A percentile compares a stretch with the other conserved stretches of the same genome.
Evolutionary conservation across 2,797 vertebrate genomes (phyloP).

Genomic region (Enteromius anoplus): DNA sequence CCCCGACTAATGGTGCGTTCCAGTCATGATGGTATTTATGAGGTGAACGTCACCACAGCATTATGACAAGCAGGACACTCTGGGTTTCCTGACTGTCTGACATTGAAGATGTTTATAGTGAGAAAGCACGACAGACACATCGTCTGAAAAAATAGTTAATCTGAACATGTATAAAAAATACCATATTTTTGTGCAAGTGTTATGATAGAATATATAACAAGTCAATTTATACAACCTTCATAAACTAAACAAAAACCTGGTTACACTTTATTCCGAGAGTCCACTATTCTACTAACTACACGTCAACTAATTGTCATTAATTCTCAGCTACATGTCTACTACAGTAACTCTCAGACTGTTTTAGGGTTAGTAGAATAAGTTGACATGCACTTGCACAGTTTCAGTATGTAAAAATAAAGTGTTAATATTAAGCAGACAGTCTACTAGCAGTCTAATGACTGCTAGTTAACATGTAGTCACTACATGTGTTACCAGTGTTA

Average conservation of each 20-base stretch:
- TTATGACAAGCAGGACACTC: background rate
- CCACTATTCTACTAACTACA: no score
- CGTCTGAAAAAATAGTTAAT: no score
- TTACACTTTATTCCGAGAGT: no score
- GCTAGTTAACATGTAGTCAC: background rate
- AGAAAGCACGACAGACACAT: no score
- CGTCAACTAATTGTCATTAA: no score
- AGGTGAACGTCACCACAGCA: background rate
- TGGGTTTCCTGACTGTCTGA: background rate
- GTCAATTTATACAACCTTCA: background rate
- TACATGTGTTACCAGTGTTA: no score
- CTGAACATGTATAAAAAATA: background rate
- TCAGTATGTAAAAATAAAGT: background rate
- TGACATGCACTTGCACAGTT: no score
- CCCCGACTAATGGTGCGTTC: background rate
- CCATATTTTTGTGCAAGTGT: background rate
- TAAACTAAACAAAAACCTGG: background rate
- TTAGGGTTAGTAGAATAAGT: background rate
- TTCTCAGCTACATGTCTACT: background rate
- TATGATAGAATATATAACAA: background rate
- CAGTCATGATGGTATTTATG: background rate
- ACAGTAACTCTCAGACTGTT: background rate
- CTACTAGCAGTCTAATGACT: background rate
- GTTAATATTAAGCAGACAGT: background rate
- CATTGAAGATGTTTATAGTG: background rate